phyloP scores from a whole-genome alignment of 2,797 vertebrate species.

The Cygnus olor region DNA sequence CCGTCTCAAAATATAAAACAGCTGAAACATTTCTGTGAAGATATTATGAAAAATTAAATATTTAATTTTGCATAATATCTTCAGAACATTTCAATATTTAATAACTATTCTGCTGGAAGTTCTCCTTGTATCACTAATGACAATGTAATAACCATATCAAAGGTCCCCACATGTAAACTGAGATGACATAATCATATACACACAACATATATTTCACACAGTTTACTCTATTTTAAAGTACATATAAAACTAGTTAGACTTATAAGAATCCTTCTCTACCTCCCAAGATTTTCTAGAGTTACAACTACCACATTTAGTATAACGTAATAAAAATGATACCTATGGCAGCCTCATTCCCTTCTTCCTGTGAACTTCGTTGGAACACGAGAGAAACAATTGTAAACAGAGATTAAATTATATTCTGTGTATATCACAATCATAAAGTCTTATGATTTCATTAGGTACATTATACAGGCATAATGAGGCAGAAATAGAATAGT shows the following conservation, averaged over 20 bases:
- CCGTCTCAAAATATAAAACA: slow-evolving; percentile 19
- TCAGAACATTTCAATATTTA: slow-evolving; percentile 56
- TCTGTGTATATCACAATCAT: neutral
- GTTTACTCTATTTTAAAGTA: neutral
- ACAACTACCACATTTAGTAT: neutral
- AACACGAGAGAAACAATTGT: neutral
- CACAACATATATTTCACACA: neutral
- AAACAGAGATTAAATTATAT: slow-evolving; percentile 24
- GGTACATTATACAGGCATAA: neutral
- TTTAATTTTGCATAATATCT: slow-evolving; percentile 34
- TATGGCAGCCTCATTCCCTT: neutral
- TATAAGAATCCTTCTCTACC: neutral
- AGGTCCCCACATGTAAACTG: neutral
- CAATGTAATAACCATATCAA: neutral
- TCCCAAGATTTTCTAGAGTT: neutral
- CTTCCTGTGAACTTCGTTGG: neutral
- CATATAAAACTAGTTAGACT: neutral
- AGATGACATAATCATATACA: neutral
- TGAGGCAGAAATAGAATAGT: neutral
- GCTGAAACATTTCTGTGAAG: slow-evolving; percentile 12
- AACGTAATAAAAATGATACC: neutral
- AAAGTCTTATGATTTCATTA: slow-evolving; percentile 18
- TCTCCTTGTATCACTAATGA: neutral
- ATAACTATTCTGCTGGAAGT: slow-evolving; percentile 24
- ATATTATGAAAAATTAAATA: slow-evolving; percentile 37